Percentiles rank a stretch among this genome's conserved stretches.
phyloP scores from a whole-genome alignment of 2,113 vertebrate species.

The Brachyistius frenatus region DNA sequence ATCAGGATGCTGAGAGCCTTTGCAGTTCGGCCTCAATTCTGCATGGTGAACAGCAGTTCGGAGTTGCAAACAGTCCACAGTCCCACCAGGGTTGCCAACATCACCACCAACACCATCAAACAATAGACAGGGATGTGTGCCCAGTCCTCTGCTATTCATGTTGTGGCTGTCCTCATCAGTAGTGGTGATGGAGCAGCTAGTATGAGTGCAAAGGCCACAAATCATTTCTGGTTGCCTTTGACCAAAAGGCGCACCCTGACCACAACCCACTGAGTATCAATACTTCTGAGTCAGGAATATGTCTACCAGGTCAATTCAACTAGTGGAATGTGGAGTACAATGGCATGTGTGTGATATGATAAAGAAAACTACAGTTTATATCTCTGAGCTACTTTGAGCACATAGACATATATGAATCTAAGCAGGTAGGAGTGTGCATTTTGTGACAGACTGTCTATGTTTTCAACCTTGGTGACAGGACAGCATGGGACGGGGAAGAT shows the following conservation, averaged over 20 bases:
- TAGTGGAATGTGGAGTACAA: too few relatives aligned
- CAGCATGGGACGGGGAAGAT: too few relatives aligned
- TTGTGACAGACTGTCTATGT: too few relatives aligned
- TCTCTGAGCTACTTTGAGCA: too few relatives aligned
- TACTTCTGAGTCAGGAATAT: background rate
- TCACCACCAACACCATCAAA: background rate
- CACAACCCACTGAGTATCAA: too few relatives aligned
- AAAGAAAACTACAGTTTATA: too few relatives aligned
- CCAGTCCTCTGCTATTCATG: background rate
- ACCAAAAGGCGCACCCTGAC: too few relatives aligned
- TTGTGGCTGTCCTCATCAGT: background rate
- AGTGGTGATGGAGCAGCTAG: background rate
- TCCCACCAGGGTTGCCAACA: background rate
- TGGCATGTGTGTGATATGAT: too few relatives aligned
- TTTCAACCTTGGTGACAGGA: too few relatives aligned
- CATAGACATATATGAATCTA: too few relatives aligned
- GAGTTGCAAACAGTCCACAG: background rate
- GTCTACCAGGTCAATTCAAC: too few relatives aligned
- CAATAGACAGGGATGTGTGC: background rate
- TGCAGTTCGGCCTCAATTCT: background rate
- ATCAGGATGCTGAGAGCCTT: background rate
- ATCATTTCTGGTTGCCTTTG: background rate
- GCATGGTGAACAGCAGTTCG: background rate
- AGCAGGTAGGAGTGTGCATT: too few relatives aligned
- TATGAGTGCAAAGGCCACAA: background rate